Conservation (phyloP, 2,113 vertebrate genomes). For the Ptyas mucosa region DNA sequence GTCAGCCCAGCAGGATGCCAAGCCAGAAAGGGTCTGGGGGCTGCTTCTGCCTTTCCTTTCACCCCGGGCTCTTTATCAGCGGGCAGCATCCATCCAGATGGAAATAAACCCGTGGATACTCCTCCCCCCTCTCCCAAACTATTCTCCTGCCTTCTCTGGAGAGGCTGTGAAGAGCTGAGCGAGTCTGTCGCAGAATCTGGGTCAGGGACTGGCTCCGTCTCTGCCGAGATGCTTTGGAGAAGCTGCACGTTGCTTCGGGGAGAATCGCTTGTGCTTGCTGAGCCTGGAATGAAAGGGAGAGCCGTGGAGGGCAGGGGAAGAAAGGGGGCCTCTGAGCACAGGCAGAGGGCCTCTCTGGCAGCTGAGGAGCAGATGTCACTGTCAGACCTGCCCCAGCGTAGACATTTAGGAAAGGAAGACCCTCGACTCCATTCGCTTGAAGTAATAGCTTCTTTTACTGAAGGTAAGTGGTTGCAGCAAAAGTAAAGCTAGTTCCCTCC, state of each 20-base stretch:
- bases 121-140: not conserved
- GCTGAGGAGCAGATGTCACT: too few species aligned
- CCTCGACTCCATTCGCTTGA: too few species aligned
- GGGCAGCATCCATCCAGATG: not conserved
- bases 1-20: not conserved
- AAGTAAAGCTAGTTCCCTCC: too few species aligned
- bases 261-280: not conserved
- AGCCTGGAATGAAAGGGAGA: not conserved
- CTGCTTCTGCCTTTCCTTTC: not conserved
- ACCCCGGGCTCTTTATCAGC: not conserved
- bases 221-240: not conserved
- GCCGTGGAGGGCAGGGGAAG: too few species aligned
- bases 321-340: not conserved
- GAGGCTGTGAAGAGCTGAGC: not conserved
- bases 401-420: too few species aligned
- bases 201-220: not conserved
- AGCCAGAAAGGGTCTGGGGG: not conserved
- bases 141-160: conserved; percentile 5
- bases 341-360: not conserved
- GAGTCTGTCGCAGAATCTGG: not conserved
- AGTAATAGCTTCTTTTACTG: too few species aligned
- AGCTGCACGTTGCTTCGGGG: not conserved
- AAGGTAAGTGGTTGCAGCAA: too few species aligned
- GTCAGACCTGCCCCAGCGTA: too few species aligned
- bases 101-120: not conserved